phyloP scores from a whole-genome alignment of 53 echinoderm and acorn worm species.

The Temnopleurus reevesii region DNA sequence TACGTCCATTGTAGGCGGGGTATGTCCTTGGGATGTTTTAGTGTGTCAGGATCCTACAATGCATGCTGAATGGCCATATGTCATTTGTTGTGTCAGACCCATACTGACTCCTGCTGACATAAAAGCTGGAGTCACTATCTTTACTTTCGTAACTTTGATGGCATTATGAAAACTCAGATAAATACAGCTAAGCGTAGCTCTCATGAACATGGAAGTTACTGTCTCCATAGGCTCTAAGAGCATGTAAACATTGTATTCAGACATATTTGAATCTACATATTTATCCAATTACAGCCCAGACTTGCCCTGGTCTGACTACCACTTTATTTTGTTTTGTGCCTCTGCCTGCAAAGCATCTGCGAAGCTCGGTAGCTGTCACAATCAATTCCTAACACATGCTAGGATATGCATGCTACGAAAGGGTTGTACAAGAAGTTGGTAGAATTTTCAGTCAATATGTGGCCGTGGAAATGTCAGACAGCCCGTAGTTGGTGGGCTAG shows the following conservation, averaged over 20 bases:
- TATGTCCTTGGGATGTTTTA: conserved; percentile 20
- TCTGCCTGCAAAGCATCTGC: not conserved
- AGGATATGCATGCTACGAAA: not conserved
- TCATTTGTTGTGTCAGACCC: not conserved
- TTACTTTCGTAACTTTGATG: too few relatives aligned
- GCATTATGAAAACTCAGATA: not conserved
- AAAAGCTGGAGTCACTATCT: too few relatives aligned
- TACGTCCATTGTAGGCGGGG: not conserved
- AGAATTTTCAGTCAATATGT: not conserved
- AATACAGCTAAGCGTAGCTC: not conserved
- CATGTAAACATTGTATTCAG: too few relatives aligned
- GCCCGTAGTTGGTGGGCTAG: conserved; percentile 34
- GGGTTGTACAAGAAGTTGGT: not conserved
- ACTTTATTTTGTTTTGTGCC: too few relatives aligned
- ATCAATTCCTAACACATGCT: not conserved
- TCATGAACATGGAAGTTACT: too few relatives aligned
- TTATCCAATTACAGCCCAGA: too few relatives aligned
- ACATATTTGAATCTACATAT: too few relatives aligned
- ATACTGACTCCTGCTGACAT: not conserved
- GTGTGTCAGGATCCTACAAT: conserved; percentile 3
- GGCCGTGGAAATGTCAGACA: not conserved
- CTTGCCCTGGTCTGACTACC: too few relatives aligned
- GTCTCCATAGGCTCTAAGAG: too few relatives aligned
- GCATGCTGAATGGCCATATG: not conserved
- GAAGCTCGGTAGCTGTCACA: conserved; percentile 29